These are phyloP conservation scores for Pterocles gutturalis DNA, from an alignment of 2,113 vertebrate genomes.

Conservation along the genomic window DNA sequence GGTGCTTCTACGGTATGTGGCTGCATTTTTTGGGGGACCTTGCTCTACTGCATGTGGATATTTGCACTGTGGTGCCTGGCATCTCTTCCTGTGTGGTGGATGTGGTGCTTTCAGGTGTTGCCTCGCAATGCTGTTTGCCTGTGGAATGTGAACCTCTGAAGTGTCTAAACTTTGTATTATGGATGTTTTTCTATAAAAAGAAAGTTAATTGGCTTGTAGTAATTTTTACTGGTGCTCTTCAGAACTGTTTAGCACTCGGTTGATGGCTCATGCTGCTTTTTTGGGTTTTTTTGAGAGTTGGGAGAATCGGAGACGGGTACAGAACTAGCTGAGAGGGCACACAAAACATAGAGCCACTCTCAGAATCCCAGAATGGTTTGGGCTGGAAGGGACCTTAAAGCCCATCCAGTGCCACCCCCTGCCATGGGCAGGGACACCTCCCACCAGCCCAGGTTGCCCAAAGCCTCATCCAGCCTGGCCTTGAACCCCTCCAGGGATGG, in stretches of 20 bases:
- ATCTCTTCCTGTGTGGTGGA: no score
- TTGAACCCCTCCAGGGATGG: neutral
- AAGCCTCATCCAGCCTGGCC: fast-evolving
- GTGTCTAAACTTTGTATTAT: neutral
- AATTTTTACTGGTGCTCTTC: neutral
- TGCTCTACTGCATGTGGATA: fast-evolving
- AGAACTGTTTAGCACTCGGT: neutral
- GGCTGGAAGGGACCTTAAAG: neutral
- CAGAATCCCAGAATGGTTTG: neutral
- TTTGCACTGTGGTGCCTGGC: neutral
- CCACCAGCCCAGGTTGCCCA: neutral
- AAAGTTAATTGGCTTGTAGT: neutral
- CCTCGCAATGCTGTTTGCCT: neutral
- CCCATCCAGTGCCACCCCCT: fast-evolving
- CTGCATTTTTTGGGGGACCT: neutral
- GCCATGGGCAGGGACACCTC: neutral
- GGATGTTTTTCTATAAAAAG: neutral
- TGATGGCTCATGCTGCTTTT: neutral
- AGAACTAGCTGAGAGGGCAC: neutral
- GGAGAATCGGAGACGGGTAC: neutral
- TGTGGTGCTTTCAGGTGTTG: neutral
- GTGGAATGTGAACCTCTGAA: no score
- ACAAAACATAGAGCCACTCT: neutral
- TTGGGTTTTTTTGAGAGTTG: neutral
- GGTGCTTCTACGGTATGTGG: fast-evolving